These are phyloP conservation scores for Tyrannus savana DNA, from an alignment of 2,113 vertebrate species.

Conservation along the genomic window DNA sequence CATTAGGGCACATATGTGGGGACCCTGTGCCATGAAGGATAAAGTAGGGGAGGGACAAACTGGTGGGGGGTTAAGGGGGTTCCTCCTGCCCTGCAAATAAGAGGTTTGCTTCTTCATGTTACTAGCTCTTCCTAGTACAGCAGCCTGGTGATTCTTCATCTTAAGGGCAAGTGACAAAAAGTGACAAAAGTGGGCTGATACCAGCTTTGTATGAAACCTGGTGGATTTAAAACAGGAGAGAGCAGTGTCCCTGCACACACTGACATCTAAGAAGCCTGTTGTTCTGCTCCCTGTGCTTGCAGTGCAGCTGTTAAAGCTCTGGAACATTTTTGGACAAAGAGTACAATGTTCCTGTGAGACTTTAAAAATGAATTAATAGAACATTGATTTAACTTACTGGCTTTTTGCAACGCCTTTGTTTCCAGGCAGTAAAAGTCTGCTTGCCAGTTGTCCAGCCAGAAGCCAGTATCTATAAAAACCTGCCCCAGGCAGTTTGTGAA, in stretches of 20 bases:
- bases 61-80: accelerated
- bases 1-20: accelerated
- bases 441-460: conserved; percentile 53
- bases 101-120: neutral
- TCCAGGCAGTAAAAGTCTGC: conserved; percentile 42
- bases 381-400: conserved; percentile 43
- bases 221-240: neutral
- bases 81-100: neutral
- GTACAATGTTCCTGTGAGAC: conserved; percentile 1
- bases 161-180: neutral
- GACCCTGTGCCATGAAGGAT: neutral
- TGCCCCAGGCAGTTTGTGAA: conserved; percentile 20
- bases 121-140: neutral
- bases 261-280: neutral
- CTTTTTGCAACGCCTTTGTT: conserved; percentile 48
- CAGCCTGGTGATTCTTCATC: neutral
- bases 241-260: accelerated
- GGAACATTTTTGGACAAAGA: conserved; percentile 33
- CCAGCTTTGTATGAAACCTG: neutral
- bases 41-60: neutral
- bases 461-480: conserved; percentile 34
- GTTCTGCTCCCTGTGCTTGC: neutral
- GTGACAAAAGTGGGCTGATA: neutral
- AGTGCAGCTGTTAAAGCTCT: conserved; percentile 31
- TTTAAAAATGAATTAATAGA: conserved; percentile 58